These are phyloP conservation scores for Aporrectodea caliginosa DNA, from an alignment of 1,140 invertebrate species.

Conservation along the genomic window DNA sequence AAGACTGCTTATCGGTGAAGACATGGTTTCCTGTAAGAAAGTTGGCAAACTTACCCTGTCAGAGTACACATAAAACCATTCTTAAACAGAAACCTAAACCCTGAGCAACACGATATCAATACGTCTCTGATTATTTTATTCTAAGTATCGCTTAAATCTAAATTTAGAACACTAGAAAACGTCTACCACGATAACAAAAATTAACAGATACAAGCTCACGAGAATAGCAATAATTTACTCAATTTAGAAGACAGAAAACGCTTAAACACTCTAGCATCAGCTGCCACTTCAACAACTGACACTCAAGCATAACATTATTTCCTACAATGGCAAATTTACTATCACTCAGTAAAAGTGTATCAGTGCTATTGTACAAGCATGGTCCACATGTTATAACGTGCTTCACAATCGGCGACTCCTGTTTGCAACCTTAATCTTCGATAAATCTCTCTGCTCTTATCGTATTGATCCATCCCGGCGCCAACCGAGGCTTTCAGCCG, in stretches of 20 bases:
- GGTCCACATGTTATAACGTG: neutral
- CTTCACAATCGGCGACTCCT: neutral
- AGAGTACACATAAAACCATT: no score
- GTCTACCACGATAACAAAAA: neutral
- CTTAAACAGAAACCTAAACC: neutral
- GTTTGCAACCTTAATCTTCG: neutral
- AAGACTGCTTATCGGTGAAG: conserved; percentile 69
- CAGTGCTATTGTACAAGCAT: neutral
- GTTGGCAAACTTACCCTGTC: neutral
- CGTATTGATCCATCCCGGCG: no score
- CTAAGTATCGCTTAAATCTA: neutral
- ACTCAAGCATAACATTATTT: neutral
- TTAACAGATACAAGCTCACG: neutral
- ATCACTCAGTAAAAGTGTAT: neutral
- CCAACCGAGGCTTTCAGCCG: no score
- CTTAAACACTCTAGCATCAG: neutral
- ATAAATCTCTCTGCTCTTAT: no score
- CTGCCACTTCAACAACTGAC: neutral
- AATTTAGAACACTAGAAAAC: neutral
- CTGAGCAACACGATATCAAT: neutral
- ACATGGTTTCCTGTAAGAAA: conserved; percentile 16
- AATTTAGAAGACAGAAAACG: neutral
- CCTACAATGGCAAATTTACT: neutral
- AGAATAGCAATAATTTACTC: neutral
- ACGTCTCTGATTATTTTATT: neutral